phyloP scores from a whole-genome alignment of 2,888 invertebrate genomes.

The Neoscelio sp. region DNA sequence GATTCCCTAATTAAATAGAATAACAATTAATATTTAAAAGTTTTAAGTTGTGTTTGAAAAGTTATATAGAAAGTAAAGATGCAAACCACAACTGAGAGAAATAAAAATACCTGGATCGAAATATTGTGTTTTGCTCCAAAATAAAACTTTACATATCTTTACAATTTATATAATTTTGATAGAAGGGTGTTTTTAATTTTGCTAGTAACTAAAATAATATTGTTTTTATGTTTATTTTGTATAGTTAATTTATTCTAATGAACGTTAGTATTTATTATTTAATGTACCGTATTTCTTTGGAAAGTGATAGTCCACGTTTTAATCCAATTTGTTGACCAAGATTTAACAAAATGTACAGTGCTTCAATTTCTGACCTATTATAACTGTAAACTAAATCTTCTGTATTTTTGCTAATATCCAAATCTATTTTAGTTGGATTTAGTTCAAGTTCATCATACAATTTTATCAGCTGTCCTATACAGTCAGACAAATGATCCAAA shows the following conservation, averaged over 20 bases:
- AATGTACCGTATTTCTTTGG: slow-evolving; percentile 64
- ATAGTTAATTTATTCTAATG: neutral
- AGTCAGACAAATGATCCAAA: slow-evolving; percentile 88
- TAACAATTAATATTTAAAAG: neutral
- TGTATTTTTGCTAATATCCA: slow-evolving; percentile 65
- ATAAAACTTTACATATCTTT: too few relatives aligned
- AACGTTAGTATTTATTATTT: neutral
- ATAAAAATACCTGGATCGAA: too few relatives aligned
- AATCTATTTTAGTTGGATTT: slow-evolving; percentile 59
- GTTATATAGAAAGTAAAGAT: too few relatives aligned
- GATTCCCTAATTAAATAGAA: neutral
- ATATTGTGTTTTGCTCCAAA: too few relatives aligned
- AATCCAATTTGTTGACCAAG: slow-evolving; percentile 86
- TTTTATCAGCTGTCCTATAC: slow-evolving; percentile 87
- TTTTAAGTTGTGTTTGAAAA: neutral
- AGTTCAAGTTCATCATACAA: slow-evolving; percentile 84
- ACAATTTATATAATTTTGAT: too few relatives aligned
- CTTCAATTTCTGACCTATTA: slow-evolving; percentile 86
- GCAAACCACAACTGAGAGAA: too few relatives aligned
- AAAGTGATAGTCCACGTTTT: slow-evolving; percentile 84
- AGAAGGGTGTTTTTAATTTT: too few relatives aligned
- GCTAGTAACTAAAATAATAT: too few relatives aligned
- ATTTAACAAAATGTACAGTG: slow-evolving; percentile 88
- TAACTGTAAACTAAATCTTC: slow-evolving; percentile 71
- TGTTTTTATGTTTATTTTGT: neutral